A percentile compares a stretch with the other conserved stretches of the same genome.
These are phyloP conservation scores for Chelon labrosus DNA, from an alignment of 2,797 vertebrate genomes.

Conservation along the genomic window DNA sequence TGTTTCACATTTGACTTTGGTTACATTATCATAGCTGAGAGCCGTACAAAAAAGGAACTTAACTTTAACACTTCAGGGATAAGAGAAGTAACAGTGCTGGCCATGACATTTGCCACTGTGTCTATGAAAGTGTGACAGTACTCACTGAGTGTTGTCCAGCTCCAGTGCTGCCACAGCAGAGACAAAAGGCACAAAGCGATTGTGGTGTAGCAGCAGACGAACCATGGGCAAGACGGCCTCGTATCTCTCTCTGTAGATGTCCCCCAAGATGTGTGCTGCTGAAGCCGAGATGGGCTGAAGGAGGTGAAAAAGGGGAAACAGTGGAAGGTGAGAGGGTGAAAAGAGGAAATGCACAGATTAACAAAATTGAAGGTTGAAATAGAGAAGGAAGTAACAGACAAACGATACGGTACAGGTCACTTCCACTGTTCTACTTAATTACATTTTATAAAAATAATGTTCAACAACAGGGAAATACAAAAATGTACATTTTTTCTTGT, in stretches of 20 bases:
- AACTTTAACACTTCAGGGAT: constrained; percentile 4
- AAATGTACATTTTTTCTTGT: background rate
- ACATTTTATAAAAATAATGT: background rate
- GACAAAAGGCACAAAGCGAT: constrained; percentile 94
- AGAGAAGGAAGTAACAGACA: background rate
- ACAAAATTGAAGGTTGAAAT: background rate
- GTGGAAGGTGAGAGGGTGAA: background rate
- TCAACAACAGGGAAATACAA: background rate
- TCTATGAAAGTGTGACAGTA: constrained; percentile 38
- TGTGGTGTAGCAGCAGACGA: constrained; percentile 94
- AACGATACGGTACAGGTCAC: background rate
- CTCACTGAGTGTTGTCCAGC: constrained; percentile 97
- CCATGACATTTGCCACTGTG: background rate
- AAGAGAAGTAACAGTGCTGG: constrained; percentile 22
- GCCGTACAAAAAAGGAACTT: constrained; percentile 11
- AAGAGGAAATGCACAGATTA: background rate
- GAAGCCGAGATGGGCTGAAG: constrained; percentile 94
- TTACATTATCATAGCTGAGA: constrained; percentile 1
- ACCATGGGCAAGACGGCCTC: constrained; percentile 94
- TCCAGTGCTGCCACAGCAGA: constrained; percentile 93
- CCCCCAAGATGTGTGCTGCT: constrained; percentile 95
- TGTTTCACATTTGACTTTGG: constrained; percentile 13
- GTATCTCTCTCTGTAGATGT: constrained; percentile 94
- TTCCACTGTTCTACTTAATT: background rate
- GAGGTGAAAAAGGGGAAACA: constrained; percentile 10